Evolutionary conservation across 2,888 invertebrate species (phyloP).

Genomic region (Cephus runcator): DNA sequence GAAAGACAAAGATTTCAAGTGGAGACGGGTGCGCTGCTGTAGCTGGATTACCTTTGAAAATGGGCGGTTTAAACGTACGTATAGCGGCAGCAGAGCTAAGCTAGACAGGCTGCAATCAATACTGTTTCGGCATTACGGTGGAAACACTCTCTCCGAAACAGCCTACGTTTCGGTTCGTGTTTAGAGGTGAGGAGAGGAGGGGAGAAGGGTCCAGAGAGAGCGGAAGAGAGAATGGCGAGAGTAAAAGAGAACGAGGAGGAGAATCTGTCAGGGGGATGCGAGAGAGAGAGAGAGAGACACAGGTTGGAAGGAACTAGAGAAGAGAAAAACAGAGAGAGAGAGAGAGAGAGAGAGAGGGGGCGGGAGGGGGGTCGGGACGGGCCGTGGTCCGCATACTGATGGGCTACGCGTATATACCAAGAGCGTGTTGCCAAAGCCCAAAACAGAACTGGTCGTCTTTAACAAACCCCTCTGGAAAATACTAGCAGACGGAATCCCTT

Average conservation of each 20-base stretch:
- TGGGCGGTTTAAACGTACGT: conserved; percentile 10
- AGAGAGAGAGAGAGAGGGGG: conserved; percentile 21
- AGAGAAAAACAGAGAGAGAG: conserved; percentile 25
- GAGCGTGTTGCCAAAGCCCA: conserved; percentile 41
- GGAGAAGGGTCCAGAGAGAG: conserved; percentile 9
- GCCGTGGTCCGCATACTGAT: conserved; percentile 65
- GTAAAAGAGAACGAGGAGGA: conserved; percentile 22
- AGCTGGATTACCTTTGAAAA: not conserved
- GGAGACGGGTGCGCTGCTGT: too few species aligned
- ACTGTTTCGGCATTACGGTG: conserved; percentile 64
- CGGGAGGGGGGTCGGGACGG: conserved; percentile 39
- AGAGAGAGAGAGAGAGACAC: too few species aligned
- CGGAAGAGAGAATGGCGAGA: conserved; percentile 22
- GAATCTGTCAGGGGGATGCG: too few species aligned
- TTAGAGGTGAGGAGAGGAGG: conserved; percentile 7
- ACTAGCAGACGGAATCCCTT: not conserved
- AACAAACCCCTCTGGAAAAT: not conserved
- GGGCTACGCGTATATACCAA: conserved; percentile 48
- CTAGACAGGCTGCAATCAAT: conserved; percentile 62
- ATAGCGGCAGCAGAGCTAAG: conserved; percentile 49
- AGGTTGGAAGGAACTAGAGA: conserved; percentile 13
- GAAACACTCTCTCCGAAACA: conserved; percentile 63
- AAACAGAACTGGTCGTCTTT: conserved; percentile 40
- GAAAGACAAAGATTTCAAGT: too few species aligned
- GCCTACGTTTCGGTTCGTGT: conserved; percentile 58